phyloP scores from a whole-genome alignment of 2,888 invertebrate genomes.

The Drosophila phalerata region DNA sequence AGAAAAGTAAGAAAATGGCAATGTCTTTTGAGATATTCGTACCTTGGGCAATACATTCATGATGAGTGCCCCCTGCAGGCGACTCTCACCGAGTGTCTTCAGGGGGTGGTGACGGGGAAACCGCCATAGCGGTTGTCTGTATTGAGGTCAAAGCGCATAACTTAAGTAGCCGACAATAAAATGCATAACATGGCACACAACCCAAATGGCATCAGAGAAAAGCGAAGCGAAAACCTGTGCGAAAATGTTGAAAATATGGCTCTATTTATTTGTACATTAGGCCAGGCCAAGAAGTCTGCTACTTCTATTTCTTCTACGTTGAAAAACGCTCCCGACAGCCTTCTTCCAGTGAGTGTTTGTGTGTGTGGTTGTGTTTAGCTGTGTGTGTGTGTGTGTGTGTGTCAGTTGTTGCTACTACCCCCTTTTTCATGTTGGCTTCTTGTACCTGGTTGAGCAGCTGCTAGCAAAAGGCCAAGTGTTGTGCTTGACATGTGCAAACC shows the following conservation, averaged over 20 bases:
- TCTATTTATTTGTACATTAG: constrained; percentile 79
- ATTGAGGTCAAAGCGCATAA: constrained; percentile 79
- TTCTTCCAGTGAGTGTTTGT: neutral
- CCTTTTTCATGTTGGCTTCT: constrained; percentile 13
- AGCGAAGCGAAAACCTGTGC: constrained; percentile 52
- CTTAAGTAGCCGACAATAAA: constrained; percentile 82
- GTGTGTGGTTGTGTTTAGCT: too few species aligned
- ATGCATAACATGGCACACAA: constrained; percentile 70
- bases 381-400: constrained; percentile 12
- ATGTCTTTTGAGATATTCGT: constrained; percentile 37
- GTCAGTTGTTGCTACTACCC: constrained; percentile 4
- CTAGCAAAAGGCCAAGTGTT: constrained; percentile 78
- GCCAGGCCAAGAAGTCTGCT: constrained; percentile 44
- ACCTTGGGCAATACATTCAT: constrained; percentile 53
- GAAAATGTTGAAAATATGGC: constrained; percentile 73
- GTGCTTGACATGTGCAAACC: constrained; percentile 71
- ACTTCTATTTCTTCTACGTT: constrained; percentile 19
- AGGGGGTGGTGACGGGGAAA: neutral
- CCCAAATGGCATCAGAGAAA: constrained; percentile 40
- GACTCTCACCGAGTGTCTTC: constrained; percentile 2
- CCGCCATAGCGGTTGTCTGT: constrained; percentile 51
- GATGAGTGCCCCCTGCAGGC: constrained; percentile 42
- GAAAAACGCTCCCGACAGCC: constrained; percentile 44
- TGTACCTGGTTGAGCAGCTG: constrained; percentile 65
- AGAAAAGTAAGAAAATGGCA: constrained; percentile 38